Evolutionary conservation across 2,113 vertebrate genomes (phyloP).

Genomic region (Gambusia affinis): DNA sequence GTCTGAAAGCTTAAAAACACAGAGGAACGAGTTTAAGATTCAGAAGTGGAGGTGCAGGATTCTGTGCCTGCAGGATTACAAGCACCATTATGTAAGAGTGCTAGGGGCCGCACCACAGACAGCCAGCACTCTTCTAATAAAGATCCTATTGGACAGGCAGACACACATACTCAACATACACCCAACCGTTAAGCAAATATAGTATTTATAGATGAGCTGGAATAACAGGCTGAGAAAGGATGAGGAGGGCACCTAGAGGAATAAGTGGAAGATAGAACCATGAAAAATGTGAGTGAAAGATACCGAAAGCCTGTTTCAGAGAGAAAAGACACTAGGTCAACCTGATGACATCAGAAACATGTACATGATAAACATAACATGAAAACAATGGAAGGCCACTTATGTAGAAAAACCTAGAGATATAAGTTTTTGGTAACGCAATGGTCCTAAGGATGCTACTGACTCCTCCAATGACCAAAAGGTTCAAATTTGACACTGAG

Average conservation of each 20-base stretch:
- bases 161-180: slow-evolving; percentile 15
- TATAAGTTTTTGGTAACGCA: no score
- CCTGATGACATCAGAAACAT: neutral
- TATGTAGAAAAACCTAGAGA: neutral
- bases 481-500: no score
- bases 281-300: neutral
- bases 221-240: slow-evolving; percentile 30
- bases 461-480: no score
- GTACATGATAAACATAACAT: neutral
- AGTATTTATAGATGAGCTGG: slow-evolving; percentile 29
- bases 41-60: slow-evolving; percentile 50
- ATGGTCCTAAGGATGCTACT: no score
- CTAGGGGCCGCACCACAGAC: slow-evolving; percentile 28
- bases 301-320: neutral
- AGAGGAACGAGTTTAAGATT: slow-evolving; percentile 33
- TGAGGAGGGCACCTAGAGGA: slow-evolving; percentile 14
- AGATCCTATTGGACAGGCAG: slow-evolving; percentile 35
- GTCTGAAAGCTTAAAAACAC: neutral
- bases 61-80: slow-evolving; percentile 58
- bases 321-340: neutral
- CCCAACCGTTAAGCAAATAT: slow-evolving; percentile 6
- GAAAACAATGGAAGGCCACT: neutral
- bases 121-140: slow-evolving; percentile 25
- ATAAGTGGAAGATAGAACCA: neutral
- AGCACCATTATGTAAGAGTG: slow-evolving; percentile 61